A percentile compares a stretch with the other conserved stretches of the same genome.
Evolutionary conservation across 2,797 vertebrate genomes (phyloP).

Genomic region (Heliangelus exortis): DNA sequence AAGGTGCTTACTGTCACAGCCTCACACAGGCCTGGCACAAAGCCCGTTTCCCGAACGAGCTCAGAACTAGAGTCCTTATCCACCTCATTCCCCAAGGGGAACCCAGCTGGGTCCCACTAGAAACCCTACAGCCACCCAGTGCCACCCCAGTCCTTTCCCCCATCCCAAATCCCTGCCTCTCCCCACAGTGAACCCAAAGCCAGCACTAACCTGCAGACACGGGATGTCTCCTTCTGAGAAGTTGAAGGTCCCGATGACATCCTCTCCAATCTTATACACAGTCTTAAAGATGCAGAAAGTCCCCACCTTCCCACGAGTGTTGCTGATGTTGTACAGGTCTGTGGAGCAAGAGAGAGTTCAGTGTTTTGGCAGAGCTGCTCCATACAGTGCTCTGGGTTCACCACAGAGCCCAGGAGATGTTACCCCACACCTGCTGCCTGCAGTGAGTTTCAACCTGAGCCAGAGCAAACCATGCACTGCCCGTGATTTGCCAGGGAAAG

Average conservation of each 20-base stretch:
- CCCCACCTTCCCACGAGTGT: constrained; percentile 91
- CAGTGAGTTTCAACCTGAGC: not conserved
- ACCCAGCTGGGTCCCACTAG: not conserved
- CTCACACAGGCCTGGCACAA: not conserved
- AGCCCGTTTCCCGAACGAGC: accelerated
- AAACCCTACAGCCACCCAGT: not conserved
- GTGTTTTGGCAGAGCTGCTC: not conserved
- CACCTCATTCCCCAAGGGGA: not conserved
- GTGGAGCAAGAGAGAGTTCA: not conserved
- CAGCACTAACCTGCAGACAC: constrained; percentile 89
- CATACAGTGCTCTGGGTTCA: not conserved
- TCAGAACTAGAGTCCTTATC: not conserved
- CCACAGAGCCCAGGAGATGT: not conserved
- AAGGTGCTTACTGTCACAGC: not conserved
- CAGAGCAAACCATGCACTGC: not conserved
- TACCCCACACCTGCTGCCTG: accelerated
- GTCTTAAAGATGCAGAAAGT: constrained; percentile 98
- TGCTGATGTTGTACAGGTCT: constrained; percentile 98
- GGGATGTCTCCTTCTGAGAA: constrained; percentile 96
- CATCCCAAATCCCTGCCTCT: not conserved
- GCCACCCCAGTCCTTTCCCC: not conserved
- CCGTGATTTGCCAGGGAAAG: not conserved
- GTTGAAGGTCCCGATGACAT: constrained; percentile 93
- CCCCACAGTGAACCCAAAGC: not conserved
- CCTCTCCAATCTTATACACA: constrained; percentile 94